Evolutionary conservation across 2,797 vertebrate genomes (phyloP), one percentile per base, ranked within the genome.

Genomic region (Xiphophorus birchmanni): DNA sequence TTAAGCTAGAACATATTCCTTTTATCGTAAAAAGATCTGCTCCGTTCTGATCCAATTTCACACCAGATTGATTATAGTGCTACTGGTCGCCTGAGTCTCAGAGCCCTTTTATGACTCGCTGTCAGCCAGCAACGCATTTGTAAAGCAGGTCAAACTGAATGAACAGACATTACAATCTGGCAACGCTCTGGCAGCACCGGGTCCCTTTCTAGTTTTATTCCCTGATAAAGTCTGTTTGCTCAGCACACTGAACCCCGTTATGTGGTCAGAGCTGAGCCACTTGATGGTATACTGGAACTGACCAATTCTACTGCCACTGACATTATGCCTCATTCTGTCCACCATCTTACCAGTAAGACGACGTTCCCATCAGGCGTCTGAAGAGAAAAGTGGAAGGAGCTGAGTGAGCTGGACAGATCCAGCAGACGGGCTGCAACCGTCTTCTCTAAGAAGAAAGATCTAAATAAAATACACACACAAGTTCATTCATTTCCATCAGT

Each of bases 311-410:
- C 40, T 45, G 42, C 26, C 69, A 17, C 69, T 45, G 13, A 72
- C 42, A 45, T 17, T 29, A 72, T 17, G 26, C 69, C 26, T 29
- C 26, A 29, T 45, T n/a, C 42, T n/a, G 13, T 71, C 37, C 40
- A 71, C n/a, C 67, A 45, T 77, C 96, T 96, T 94, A 99, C 98
- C 97, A 99, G 88, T 89, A 98, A 84, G 76, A 96, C 97, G 11
- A 90, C 84, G 91, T 96, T 97, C 82, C 94, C 96, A 78, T 97
- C 92, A n/a, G 96, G 96, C 18, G 94, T 97, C 94, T 98, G 97
- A 91, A 99, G 72, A 10, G 91, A 94, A 91, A 98, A 99, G 89
- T 97, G 97, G 92, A 98, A 99, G 0, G 95, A 97, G 88, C 97
- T 97, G 93, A 96, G 95, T 1, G 96, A 87, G 85, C 92, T 94